Evolutionary conservation across 1,140 invertebrate genomes (phyloP), one percentile per base, ranked within the genome.

Genomic region (Copidosoma floridanum): DNA sequence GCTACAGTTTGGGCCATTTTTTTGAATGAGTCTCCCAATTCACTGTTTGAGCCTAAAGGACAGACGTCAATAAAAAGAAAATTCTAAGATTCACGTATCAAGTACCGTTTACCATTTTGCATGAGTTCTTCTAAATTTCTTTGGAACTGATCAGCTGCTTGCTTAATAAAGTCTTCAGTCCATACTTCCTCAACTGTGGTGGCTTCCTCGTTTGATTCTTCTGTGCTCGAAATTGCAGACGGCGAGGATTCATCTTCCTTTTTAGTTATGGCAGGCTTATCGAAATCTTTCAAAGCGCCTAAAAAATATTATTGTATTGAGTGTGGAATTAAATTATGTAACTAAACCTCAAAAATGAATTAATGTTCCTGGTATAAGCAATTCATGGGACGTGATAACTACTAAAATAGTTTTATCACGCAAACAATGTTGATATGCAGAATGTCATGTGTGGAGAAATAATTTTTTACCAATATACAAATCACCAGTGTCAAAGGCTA

Each of bases 261-360:
- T 16, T 50, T 27, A 3, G 18, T 10, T 32, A 50, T 37, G 52
- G 65, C 62, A 14, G 67, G 16, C 29, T 71, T 68, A 43, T 78
- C 76, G 41, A 84, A 83, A 68, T 84, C 82, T 68, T 82, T 69
- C 38, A 84, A 69, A 57, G 82, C 82, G 76, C 74, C 82, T 84
- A 40, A 5, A 65, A 43, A 32, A 14, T 27, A 38, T 24, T 32
- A 8, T 32, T 32, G 1, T 38, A 23, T 20, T 29, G 23, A 60
- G 20, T 37, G 18, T 47, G 8, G 27, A 38, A 29, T 37, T 27
- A 53, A 40, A 59, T 56, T 63, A 53, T 51, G 38, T 61, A 57
- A 59, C 18, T n/a, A n/a, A n/a, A n/a, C n/a, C n/a, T n/a, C n/a
- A 46, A 12, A 11, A 47, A 50, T 56, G 47, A 8, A 27, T 47